Base-by-base conservation (phyloP, 2,888 invertebrate genomes). In the Hydrotaea diabolus region DNA sequence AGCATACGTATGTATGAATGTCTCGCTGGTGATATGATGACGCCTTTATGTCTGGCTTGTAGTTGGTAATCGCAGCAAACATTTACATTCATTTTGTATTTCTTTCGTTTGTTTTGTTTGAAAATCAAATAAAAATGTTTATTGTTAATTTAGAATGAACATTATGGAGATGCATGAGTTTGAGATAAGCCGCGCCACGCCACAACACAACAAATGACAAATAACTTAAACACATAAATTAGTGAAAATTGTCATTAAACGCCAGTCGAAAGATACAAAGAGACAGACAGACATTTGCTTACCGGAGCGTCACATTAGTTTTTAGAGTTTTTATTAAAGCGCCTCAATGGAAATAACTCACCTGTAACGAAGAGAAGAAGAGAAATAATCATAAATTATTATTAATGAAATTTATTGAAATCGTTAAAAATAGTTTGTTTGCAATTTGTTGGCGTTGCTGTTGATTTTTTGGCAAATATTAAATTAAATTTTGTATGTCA, bases 31-130 rank as follows among this genome's bases (percentile, higher is more conserved):
- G 23, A 43, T 66, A 11, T 66, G n/a, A 36, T 53, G 84, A 84
- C 81, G 84, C 84, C 84, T 79, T 76, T 59, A 39, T 66, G 84
- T 84, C 84, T 84, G 75, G 59, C 71, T 43, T 59, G 59, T 59
- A 15, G 9, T 59, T 7, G 59, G 26, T 59, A 59, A 59, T 23
- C 59, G 26, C 15, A 59, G 43, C 66, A 39, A 66, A 43, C 66
- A 66, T 39, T 66, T 66, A 66, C 66, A 66, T 66, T 23, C 7
- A 23, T 46, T 43, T n/a, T n/a, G 49, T 49, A 26, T 31, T 62
- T 31, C 1, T 31, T 15, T 21, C 26, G 11, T 59, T 26, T 39
- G 8, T 39, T 39, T 39, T 39, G 8, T 26, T 59, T 15, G 13
- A 43, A 69, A 69, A 46, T 69, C 69, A 9, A 69, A 69, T 69